phyloP scores from a whole-genome alignment of 2,888 invertebrate genomes.

The Orthonevra nobilis region DNA sequence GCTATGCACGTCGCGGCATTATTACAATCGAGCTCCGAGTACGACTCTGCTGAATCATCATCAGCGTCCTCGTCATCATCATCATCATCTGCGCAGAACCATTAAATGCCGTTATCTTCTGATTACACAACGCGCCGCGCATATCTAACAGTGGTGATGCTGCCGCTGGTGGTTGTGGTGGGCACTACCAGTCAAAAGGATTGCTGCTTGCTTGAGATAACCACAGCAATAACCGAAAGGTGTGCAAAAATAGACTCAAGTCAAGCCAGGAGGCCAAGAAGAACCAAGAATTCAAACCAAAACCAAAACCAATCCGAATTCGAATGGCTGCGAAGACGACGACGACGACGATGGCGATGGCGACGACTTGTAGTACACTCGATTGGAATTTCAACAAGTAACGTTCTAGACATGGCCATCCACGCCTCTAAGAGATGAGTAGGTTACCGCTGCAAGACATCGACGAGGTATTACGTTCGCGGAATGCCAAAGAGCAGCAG shows the following conservation, averaged over 20 bases:
- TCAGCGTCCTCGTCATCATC: constrained; percentile 25
- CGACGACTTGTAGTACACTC: constrained; percentile 68
- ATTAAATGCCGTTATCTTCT: constrained; percentile 70
- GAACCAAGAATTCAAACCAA: constrained; percentile 12
- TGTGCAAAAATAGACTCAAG: constrained; percentile 66
- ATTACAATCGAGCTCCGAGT: constrained; percentile 17
- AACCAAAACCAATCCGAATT: constrained; percentile 27
- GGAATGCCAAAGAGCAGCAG: constrained; percentile 56
- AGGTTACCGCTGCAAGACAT: constrained; percentile 47
- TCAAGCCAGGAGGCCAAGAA: constrained; percentile 16
- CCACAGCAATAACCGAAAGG: constrained; percentile 54
- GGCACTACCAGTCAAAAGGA: constrained; percentile 47
- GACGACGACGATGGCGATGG: constrained; percentile 27
- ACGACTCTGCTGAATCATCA: constrained; percentile 46
- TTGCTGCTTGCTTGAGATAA: constrained; percentile 26
- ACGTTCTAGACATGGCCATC: constrained; percentile 65
- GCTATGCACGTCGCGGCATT: constrained; percentile 46
- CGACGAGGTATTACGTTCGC: constrained; percentile 42
- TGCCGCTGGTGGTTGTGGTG: constrained; percentile 25
- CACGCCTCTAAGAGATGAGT: constrained; percentile 61
- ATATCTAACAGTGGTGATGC: constrained; percentile 40
- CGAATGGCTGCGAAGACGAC: constrained; percentile 15
- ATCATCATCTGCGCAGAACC: constrained; percentile 45
- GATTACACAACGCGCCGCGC: constrained; percentile 67
- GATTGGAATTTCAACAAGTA: constrained; percentile 69